Evolutionary conservation across 2,888 invertebrate species (phyloP).

Genomic region (Xestia ashworthii): DNA sequence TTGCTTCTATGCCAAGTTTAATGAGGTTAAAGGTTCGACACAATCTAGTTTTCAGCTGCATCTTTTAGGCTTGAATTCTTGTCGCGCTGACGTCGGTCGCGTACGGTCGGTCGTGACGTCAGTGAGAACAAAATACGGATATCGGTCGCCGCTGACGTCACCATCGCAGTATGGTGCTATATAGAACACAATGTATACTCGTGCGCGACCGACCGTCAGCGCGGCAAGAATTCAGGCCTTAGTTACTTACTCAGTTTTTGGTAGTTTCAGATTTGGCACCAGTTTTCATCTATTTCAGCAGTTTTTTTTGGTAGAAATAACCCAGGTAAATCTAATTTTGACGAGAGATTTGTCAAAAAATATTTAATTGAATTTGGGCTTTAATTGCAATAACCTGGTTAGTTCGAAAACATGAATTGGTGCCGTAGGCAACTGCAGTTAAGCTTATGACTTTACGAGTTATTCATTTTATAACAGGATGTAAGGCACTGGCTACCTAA

Average conservation of each 20-base stretch:
- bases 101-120: no score
- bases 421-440: background rate
- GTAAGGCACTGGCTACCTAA: no score
- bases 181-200: no score
- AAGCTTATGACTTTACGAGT: conserved; percentile 15
- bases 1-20: background rate
- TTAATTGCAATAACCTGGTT: background rate
- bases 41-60: background rate
- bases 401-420: background rate
- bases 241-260: background rate
- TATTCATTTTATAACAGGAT: no score
- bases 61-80: no score
- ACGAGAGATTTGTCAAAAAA: background rate
- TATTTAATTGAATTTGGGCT: conserved; percentile 3
- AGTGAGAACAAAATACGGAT: no score
- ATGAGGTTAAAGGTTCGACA: background rate
- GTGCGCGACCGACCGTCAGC: no score
- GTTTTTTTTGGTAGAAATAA: background rate
- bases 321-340: conserved; percentile 7
- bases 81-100: no score
- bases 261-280: background rate
- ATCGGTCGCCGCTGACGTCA: no score
- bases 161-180: no score
- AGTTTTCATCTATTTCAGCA: background rate
- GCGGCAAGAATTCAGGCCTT: no score